These are phyloP conservation scores for Itoplectis maculator DNA, from an alignment of 2,888 invertebrate species.

Conservation along the genomic window DNA sequence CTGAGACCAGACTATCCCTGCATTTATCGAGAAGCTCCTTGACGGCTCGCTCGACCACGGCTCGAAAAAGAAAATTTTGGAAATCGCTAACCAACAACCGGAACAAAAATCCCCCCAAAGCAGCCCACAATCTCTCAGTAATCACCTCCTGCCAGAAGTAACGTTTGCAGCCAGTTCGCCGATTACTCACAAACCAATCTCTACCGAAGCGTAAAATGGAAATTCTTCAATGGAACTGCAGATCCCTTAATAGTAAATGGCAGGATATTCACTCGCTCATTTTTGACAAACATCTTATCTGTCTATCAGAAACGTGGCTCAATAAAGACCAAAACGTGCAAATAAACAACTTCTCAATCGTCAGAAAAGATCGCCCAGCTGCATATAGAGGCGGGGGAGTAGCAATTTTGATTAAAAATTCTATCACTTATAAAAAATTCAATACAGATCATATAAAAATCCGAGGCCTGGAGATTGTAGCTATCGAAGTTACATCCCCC, in stretches of 20 bases:
- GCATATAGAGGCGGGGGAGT: background rate
- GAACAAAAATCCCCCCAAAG: no score
- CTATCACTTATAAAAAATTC: background rate
- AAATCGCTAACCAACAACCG: no score
- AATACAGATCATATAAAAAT: slow-evolving; percentile 1
- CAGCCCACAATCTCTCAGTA: background rate
- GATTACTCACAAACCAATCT: no score
- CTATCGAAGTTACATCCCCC: background rate
- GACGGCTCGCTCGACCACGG: no score
- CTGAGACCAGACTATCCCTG: no score
- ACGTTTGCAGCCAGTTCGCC: no score
- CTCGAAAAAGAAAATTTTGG: no score
- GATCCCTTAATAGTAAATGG: slow-evolving; percentile 8
- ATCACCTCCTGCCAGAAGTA: background rate
- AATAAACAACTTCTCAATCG: background rate
- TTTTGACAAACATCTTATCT: background rate
- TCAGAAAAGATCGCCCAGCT: background rate
- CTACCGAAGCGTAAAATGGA: background rate
- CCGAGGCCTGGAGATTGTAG: slow-evolving; percentile 11
- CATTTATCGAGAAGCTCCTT: no score
- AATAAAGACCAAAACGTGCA: background rate
- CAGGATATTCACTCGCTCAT: background rate
- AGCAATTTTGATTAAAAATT: background rate
- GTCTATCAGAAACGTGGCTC: slow-evolving; percentile 16
- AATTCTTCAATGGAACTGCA: slow-evolving; percentile 24